Conservation (phyloP, 2,113 vertebrate genomes). For the Collichthys lucidus region DNA sequence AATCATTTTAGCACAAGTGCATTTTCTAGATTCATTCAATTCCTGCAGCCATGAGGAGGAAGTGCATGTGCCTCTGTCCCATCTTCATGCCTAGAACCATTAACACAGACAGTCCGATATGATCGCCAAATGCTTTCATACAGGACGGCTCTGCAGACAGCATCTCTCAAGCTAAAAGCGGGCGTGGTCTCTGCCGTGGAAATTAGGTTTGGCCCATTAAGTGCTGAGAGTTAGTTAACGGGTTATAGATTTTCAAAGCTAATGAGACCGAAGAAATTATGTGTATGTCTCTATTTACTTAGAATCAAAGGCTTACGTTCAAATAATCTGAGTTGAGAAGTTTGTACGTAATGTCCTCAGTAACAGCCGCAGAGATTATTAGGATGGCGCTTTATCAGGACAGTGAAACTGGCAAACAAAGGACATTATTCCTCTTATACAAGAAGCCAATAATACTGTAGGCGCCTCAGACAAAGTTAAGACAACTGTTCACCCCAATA, state of each 20-base stretch:
- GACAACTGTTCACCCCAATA: neutral
- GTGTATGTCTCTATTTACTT: neutral
- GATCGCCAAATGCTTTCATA: conserved; percentile 39
- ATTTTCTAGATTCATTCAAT: conserved; percentile 28
- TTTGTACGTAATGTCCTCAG: neutral
- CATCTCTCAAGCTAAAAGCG: conserved; percentile 52
- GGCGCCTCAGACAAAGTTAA: neutral
- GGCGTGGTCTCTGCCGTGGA: conserved; percentile 25
- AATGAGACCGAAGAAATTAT: neutral
- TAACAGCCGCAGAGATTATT: neutral
- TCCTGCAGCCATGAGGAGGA: conserved; percentile 11
- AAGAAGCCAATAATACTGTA: neutral
- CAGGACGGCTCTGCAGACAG: conserved; percentile 3
- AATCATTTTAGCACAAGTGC: conserved; percentile 27
- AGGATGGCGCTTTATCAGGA: neutral
- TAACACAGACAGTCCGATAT: conserved; percentile 48
- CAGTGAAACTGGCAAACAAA: neutral
- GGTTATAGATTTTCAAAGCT: conserved; percentile 28
- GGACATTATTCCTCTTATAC: neutral
- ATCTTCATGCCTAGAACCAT: conserved; percentile 44
- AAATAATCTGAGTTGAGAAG: neutral
- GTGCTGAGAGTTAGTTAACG: conserved; percentile 28
- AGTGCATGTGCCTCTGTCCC: conserved; percentile 27
- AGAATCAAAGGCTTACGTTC: neutral
- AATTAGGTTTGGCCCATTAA: conserved; percentile 44